Base-by-base conservation (phyloP, 1,140 invertebrate species). In the Asobara japonica region DNA sequence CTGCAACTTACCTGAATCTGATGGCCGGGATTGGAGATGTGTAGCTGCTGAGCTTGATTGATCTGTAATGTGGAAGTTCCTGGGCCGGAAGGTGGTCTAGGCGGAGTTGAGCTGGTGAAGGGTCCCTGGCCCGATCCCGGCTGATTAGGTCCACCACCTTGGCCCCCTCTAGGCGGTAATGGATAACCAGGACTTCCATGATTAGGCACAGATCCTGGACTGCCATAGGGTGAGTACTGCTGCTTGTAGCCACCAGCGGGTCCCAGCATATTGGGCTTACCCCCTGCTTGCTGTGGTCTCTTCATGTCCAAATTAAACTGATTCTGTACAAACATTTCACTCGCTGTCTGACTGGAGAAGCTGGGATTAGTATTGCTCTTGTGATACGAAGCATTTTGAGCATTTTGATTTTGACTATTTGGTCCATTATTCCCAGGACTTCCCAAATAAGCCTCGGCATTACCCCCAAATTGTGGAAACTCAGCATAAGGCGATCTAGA, bases 1-100 rank as follows among this genome's bases (percentile, higher is more conserved):
- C 45, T 27, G n/a, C 13, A 11, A 83, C 88, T 88, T 71, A 94
- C 93, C 90, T 94, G 93, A 72, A 94, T 91, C 75, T 92, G 92
- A 79, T 94, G 92, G 3, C 90, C 91, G n/a, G 92, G 91, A 79
- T 94, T 94, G 72, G 89, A 91, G 72, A 95, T 93, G 82, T 96
- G 94, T 74, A 96, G 84, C 81, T 95, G 94, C 82, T 96, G 95
- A 13, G 94, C 93, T 84, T 95, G 94, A 78, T 93, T 94, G 86
- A 96, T 94, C 84, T 95, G 94, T 75, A 95, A 79, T 7, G 90
- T 91, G 2, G 91, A 88, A 13, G 89, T 84, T 74, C 88, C 89
- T 13, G 89, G 83, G 62, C 90, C 89, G 0, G 91, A 91, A 4
- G 91, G 89, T 48, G 91, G 91, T 66, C 91, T 86, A 11, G 91